Conservation (phyloP, 2,888 invertebrate species). For the Sesia bembeciformis region DNA sequence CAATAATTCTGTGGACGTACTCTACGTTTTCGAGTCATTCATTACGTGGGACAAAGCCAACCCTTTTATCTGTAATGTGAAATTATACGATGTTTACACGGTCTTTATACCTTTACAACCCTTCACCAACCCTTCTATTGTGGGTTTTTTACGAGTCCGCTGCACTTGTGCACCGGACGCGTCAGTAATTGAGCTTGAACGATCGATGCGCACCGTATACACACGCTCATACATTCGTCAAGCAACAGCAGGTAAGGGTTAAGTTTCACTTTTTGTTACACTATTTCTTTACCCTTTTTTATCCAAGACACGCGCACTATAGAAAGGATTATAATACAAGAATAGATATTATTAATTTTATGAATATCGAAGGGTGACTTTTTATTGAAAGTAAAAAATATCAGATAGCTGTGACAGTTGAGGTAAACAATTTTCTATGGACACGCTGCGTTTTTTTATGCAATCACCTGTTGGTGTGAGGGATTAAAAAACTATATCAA, state of each 20-base stretch:
- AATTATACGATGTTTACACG: constrained; percentile 72
- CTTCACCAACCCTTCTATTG: constrained; percentile 64
- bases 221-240: constrained; percentile 14
- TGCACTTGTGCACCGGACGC: constrained; percentile 53
- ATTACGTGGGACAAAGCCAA: constrained; percentile 11
- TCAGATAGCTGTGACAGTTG: constrained; percentile 62
- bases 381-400: constrained; percentile 42
- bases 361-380: constrained; percentile 29
- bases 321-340: constrained; percentile 24
- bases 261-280: constrained; percentile 44
- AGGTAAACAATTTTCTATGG: constrained; percentile 55
- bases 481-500: too few species aligned
- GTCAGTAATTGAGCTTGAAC: constrained; percentile 33
- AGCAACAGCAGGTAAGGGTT: constrained; percentile 24
- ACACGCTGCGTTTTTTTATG: constrained; percentile 48
- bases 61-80: constrained; percentile 56
- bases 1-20: too few species aligned
- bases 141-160: constrained; percentile 35
- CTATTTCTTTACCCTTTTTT: constrained; percentile 37
- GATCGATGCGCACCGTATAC: constrained; percentile 13
- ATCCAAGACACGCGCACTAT: constrained; percentile 16
- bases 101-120: constrained; percentile 57
- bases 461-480: constrained; percentile 44
- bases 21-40: too few species aligned
- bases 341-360: constrained; percentile 31